Percentiles rank a stretch among this genome's conserved stretches.
phyloP scores from a whole-genome alignment of 2,888 invertebrate species.

The Athripsodes cinereus region DNA sequence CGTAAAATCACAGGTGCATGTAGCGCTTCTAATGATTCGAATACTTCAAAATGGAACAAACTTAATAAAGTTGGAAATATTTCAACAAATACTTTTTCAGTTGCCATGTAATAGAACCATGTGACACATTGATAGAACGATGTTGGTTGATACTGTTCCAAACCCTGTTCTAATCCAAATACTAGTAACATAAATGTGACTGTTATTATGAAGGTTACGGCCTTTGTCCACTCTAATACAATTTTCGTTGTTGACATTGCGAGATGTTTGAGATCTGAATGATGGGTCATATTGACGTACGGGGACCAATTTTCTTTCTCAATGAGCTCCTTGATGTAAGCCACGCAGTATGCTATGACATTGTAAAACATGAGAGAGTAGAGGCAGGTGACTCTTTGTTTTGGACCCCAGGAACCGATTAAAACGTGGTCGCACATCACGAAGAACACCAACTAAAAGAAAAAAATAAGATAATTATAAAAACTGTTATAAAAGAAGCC shows the following conservation, averaged over 20 bases:
- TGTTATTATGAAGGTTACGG: slow-evolving; percentile 71
- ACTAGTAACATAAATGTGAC: slow-evolving; percentile 70
- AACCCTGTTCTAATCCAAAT: slow-evolving; percentile 67
- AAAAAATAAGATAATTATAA: slow-evolving; percentile 4
- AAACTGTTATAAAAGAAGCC: not conserved
- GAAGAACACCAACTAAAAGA: slow-evolving; percentile 62
- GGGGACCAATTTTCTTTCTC: slow-evolving; percentile 74
- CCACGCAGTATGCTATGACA: slow-evolving; percentile 70
- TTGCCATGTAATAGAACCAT: slow-evolving; percentile 63
- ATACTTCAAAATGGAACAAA: slow-evolving; percentile 52
- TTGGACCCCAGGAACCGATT: slow-evolving; percentile 37
- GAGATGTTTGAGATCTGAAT: slow-evolving; percentile 67
- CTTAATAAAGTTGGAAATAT: slow-evolving; percentile 55
- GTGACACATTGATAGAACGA: slow-evolving; percentile 59
- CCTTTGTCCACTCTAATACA: slow-evolving; percentile 76
- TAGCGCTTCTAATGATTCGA: slow-evolving; percentile 66
- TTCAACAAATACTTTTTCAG: slow-evolving; percentile 66
- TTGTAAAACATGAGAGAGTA: slow-evolving; percentile 80
- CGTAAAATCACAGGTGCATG: slow-evolving; percentile 63
- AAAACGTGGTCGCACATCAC: slow-evolving; percentile 65
- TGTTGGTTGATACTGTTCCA: slow-evolving; percentile 68
- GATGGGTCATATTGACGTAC: slow-evolving; percentile 66
- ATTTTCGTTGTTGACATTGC: slow-evolving; percentile 78
- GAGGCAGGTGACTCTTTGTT: slow-evolving; percentile 56
- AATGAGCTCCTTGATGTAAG: slow-evolving; percentile 66